Evolutionary conservation across 2,797 vertebrate genomes (phyloP).

Genomic region (Tenualosa ilisha): DNA sequence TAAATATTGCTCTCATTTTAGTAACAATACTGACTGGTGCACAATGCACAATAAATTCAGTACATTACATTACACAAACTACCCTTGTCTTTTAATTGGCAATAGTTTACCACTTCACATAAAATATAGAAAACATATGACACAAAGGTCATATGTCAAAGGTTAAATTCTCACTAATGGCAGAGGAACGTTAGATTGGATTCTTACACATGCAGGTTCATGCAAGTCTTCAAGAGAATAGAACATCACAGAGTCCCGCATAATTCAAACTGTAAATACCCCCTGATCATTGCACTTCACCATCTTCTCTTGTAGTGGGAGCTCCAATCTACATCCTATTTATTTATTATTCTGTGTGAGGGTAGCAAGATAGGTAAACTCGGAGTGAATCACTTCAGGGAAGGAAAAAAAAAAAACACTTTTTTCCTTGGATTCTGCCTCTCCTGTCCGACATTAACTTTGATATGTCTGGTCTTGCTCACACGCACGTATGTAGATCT

Average conservation of each 20-base stretch:
- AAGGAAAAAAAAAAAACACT: not conserved
- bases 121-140: too few species aligned
- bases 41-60: too few species aligned
- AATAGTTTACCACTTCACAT: too few species aligned
- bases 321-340: not conserved
- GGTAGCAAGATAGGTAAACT: not conserved
- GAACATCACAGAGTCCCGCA: not conserved
- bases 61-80: too few species aligned
- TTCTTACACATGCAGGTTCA: not conserved
- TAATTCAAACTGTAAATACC: not conserved
- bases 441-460: not conserved
- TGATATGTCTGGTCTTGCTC: slow-evolving; percentile 12
- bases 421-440: not conserved
- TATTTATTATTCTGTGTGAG: slow-evolving; percentile 15
- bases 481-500: not conserved
- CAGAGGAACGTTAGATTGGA: not conserved
- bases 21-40: too few species aligned
- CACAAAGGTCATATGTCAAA: not conserved
- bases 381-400: not conserved
- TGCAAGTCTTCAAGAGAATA: not conserved
- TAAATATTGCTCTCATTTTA: not conserved
- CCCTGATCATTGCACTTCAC: not conserved
- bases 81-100: too few species aligned
- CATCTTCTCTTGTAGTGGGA: not conserved
- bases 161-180: not conserved